Evolutionary conservation across 2,888 invertebrate genomes (phyloP).

Genomic region (Hypomecis atomaria): DNA sequence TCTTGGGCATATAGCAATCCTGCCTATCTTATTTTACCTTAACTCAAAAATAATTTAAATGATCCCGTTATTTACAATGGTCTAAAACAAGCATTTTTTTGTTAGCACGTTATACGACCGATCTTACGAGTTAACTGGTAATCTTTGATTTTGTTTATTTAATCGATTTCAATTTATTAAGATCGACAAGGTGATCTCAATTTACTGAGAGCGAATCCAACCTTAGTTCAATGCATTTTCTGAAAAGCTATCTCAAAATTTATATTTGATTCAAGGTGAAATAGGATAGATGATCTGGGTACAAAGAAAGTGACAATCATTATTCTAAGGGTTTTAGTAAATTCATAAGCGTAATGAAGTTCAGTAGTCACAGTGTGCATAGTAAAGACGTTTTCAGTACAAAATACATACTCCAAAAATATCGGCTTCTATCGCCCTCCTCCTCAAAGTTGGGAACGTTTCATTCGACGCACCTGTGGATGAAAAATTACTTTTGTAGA

Average conservation of each 20-base stretch:
- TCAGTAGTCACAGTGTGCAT: slow-evolving; percentile 66
- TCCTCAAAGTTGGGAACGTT: slow-evolving; percentile 68
- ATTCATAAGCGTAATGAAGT: slow-evolving; percentile 77
- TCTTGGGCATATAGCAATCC: slow-evolving; percentile 3
- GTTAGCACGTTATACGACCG: no score
- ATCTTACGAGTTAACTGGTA: no score
- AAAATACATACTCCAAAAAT: slow-evolving; percentile 80
- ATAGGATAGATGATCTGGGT: slow-evolving; percentile 5
- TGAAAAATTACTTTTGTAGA: slow-evolving; percentile 29
- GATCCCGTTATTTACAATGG: no score
- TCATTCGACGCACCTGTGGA: slow-evolving; percentile 71
- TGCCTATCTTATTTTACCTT: slow-evolving; percentile 3
- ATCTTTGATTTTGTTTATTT: no score
- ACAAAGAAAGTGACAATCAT: slow-evolving; percentile 23
- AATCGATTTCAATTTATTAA: no score
- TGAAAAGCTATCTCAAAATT: not conserved
- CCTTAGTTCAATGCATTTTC: no score
- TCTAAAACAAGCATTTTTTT: no score
- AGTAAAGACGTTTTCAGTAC: slow-evolving; percentile 63
- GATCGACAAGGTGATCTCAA: no score
- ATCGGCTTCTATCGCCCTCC: slow-evolving; percentile 55
- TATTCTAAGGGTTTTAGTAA: slow-evolving; percentile 59
- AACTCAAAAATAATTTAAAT: slow-evolving; percentile 1
- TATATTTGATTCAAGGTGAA: slow-evolving; percentile 5
- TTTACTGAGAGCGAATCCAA: no score